Percentiles rank a stretch among this genome's conserved stretches.
These are phyloP conservation scores for Torymus auratus DNA, from an alignment of 2,888 invertebrate genomes.

Conservation along the genomic window DNA sequence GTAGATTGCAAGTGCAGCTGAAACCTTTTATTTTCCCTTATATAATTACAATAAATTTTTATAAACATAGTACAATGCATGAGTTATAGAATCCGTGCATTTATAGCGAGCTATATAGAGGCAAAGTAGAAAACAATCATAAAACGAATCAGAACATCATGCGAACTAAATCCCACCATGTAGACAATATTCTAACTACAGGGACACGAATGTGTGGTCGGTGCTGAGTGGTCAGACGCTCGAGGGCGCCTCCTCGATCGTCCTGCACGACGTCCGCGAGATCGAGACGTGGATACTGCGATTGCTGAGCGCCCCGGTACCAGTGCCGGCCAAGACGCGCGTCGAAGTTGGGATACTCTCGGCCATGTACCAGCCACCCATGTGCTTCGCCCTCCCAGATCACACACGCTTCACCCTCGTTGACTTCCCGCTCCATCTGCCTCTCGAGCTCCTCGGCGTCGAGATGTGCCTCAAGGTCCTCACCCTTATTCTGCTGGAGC, in stretches of 20 bases:
- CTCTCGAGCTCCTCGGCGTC: constrained; percentile 97
- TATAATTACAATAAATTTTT: no score
- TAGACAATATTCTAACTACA: constrained; percentile 71
- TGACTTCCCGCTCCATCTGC: constrained; percentile 98
- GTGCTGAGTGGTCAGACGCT: constrained; percentile 90
- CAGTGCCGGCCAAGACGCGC: constrained; percentile 95
- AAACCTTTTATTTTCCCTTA: no score
- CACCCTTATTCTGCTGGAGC: constrained; percentile 96
- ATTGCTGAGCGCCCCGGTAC: constrained; percentile 96
- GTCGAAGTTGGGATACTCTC: constrained; percentile 89
- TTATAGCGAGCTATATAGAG: no score
- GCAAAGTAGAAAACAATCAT: no score
- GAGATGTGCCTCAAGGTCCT: constrained; percentile 98
- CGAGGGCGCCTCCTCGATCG: constrained; percentile 90
- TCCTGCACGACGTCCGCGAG: constrained; percentile 96
- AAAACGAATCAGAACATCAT: neutral
- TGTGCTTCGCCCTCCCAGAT: constrained; percentile 97
- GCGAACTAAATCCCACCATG: no score
- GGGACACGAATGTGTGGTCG: constrained; percentile 95
- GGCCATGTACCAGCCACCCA: constrained; percentile 87
- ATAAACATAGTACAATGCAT: no score
- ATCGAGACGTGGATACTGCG: constrained; percentile 99
- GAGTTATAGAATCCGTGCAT: no score
- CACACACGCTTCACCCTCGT: constrained; percentile 97
- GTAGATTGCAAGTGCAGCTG: no score